A percentile compares a stretch with the other conserved stretches of the same genome.
These are phyloP conservation scores for Sapajus apella DNA, from an alignment of 2,113 vertebrate species.

Conservation along the genomic window DNA sequence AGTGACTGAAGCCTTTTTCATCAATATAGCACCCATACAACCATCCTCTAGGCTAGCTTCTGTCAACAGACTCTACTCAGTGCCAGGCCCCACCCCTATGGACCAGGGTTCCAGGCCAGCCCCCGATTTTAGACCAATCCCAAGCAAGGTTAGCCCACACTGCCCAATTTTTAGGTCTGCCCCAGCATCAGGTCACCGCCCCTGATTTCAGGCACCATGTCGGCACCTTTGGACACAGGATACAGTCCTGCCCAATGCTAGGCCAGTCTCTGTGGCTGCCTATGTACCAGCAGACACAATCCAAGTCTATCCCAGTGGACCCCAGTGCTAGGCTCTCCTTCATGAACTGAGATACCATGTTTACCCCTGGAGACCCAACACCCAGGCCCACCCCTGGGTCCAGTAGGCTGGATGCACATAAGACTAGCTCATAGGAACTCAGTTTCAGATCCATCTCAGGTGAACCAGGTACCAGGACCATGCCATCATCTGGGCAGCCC, in stretches of 20 bases:
- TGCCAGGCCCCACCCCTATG: too few species aligned
- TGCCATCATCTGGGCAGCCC: not conserved
- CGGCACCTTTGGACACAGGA: not conserved
- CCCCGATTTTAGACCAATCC: not conserved
- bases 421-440: not conserved
- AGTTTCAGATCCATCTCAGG: not conserved
- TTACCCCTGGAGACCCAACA: not conserved
- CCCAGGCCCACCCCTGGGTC: not conserved
- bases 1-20: too few species aligned
- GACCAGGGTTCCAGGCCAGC: not conserved
- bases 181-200: not conserved
- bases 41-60: too few species aligned
- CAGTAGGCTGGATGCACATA: not conserved
- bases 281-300: not conserved
- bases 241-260: not conserved
- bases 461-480: not conserved
- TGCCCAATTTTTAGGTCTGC: not conserved
- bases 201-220: not conserved
- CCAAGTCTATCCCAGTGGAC: not conserved
- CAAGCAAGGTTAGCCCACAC: not conserved
- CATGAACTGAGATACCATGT: not conserved
- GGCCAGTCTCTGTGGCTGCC: not conserved
- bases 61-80: too few species aligned
- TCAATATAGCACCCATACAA: too few species aligned
- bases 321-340: not conserved